These are phyloP conservation scores for Rhea americana DNA, from an alignment of 2,113 vertebrate genomes.

Conservation along the genomic window DNA sequence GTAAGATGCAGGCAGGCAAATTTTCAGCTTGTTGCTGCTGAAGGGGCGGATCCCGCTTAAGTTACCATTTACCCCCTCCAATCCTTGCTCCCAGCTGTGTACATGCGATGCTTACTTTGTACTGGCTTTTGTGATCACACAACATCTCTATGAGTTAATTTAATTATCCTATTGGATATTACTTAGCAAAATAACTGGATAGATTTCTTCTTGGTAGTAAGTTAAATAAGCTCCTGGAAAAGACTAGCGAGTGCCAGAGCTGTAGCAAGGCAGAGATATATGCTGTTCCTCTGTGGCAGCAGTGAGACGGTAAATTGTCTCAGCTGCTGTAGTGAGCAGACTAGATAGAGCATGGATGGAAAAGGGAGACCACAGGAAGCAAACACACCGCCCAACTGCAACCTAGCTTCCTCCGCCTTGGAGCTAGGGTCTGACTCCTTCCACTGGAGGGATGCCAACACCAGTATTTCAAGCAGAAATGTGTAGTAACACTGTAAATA, in stretches of 20 bases:
- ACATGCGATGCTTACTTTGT: neutral
- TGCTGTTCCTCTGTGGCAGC: neutral
- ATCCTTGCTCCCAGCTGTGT: accelerated
- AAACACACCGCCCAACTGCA: neutral
- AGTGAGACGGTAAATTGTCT: neutral
- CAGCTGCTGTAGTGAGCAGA: neutral
- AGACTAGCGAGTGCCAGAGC: neutral
- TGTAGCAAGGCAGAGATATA: neutral
- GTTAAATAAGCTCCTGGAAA: neutral
- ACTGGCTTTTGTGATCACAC: neutral
- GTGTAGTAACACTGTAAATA: neutral
- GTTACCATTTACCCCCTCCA: neutral
- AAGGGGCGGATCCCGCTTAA: neutral
- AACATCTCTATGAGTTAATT: neutral
- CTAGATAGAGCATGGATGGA: neutral
- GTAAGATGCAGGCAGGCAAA: neutral
- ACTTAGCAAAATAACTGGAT: neutral
- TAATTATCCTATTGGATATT: neutral
- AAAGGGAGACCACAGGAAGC: neutral
- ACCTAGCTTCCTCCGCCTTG: neutral
- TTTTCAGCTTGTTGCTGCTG: neutral
- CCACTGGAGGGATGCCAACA: accelerated
- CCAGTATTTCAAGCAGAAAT: neutral
- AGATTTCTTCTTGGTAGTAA: neutral
- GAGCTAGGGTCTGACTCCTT: neutral